phyloP scores from a whole-genome alignment of 1,140 invertebrate genomes.

The Heliothis virescens region DNA sequence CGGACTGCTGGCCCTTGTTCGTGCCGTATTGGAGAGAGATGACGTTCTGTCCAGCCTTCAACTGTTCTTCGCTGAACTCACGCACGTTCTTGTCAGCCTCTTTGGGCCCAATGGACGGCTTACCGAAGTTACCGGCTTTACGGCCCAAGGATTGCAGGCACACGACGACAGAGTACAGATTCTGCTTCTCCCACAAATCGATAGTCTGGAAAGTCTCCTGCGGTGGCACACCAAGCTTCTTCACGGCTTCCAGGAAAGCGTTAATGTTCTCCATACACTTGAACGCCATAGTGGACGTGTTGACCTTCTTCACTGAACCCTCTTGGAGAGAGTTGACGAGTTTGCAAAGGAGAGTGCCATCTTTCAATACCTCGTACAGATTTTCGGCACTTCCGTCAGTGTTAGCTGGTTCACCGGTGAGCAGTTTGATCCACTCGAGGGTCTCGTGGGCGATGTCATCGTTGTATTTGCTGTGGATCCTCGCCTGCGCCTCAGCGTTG shows the following conservation, averaged over 20 bases:
- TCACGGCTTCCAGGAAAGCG: conserved; percentile 95
- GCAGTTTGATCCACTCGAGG: conserved; percentile 95
- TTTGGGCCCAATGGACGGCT: conserved; percentile 96
- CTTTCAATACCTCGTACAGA: conserved; percentile 94
- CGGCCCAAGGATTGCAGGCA: conserved; percentile 97
- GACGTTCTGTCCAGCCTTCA: conserved; percentile 95
- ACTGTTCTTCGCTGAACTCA: conserved; percentile 95
- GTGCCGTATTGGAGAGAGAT: conserved; percentile 97
- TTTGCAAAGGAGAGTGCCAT: conserved; percentile 94
- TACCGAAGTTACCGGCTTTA: conserved; percentile 96
- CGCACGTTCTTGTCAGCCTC: conserved; percentile 97
- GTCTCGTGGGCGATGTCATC: conserved; percentile 95
- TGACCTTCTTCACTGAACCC: conserved; percentile 95
- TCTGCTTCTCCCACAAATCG: conserved; percentile 98
- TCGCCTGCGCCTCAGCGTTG: conserved; percentile 81
- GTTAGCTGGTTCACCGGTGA: conserved; percentile 93
- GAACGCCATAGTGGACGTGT: conserved; percentile 95
- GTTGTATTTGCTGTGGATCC: conserved; percentile 97
- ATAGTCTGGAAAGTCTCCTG: conserved; percentile 99
- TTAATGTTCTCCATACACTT: conserved; percentile 99
- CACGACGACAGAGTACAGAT: conserved; percentile 97
- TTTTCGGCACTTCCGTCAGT: conserved; percentile 95
- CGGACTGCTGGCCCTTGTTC: conserved; percentile 97
- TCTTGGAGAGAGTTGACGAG: conserved; percentile 93
- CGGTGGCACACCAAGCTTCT: conserved; percentile 95